phyloP scores from a whole-genome alignment of 2,113 vertebrate species.

The Phoxinus phoxinus region DNA sequence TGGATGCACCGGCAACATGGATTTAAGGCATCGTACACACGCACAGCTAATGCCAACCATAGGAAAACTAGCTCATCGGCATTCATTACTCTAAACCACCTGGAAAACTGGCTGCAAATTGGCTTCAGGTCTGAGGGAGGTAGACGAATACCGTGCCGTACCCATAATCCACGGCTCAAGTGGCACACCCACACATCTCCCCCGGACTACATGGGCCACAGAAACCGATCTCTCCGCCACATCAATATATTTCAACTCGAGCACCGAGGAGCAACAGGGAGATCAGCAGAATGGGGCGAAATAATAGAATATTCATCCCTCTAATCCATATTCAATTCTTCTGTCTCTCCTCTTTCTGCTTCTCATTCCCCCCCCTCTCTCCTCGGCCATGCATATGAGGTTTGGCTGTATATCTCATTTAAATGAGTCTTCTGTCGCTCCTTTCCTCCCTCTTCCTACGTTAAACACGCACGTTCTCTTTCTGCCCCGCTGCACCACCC shows the following conservation, averaged over 20 bases:
- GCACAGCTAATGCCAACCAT: slow-evolving; percentile 46
- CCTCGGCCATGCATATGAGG: slow-evolving; percentile 83
- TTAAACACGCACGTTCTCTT: slow-evolving; percentile 69
- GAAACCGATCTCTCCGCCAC: slow-evolving; percentile 83
- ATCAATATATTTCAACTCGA: slow-evolving; percentile 78
- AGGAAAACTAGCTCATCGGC: slow-evolving; percentile 46
- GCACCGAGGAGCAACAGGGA: slow-evolving; percentile 88
- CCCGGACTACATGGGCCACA: slow-evolving; percentile 71
- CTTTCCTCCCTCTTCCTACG: slow-evolving; percentile 38
- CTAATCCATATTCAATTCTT: slow-evolving; percentile 96
- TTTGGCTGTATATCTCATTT: slow-evolving; percentile 84
- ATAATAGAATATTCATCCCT: slow-evolving; percentile 98
- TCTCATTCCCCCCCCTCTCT: slow-evolving; percentile 45
- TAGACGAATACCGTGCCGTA: slow-evolving; percentile 76
- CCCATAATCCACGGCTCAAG: slow-evolving; percentile 90
- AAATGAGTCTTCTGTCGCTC: slow-evolving; percentile 75
- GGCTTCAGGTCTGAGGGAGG: slow-evolving; percentile 75
- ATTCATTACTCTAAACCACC: slow-evolving; percentile 63
- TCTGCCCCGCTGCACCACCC: slow-evolving; percentile 72
- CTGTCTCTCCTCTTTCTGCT: slow-evolving; percentile 73
- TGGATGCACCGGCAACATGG: slow-evolving; percentile 8
- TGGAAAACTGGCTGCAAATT: slow-evolving; percentile 88
- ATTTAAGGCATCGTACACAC: slow-evolving; percentile 44
- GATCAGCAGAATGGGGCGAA: slow-evolving; percentile 92
- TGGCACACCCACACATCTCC: slow-evolving; percentile 85